Conservation (phyloP, 1,140 invertebrate species). For the Steinernema feltiae region DNA sequence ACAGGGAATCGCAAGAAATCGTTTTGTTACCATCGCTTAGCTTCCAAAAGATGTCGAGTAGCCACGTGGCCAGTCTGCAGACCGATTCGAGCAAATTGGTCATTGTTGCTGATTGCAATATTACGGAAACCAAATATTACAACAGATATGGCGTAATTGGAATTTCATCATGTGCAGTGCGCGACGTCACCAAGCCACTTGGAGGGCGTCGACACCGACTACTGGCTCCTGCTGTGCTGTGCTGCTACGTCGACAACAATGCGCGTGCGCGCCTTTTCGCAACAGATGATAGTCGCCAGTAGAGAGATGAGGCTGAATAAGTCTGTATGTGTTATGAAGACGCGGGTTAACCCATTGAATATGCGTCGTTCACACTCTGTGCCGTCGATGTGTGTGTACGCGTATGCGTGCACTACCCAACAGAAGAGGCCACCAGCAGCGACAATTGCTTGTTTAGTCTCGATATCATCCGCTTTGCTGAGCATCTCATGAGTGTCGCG, state of each 20-base stretch:
- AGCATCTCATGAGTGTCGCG: neutral
- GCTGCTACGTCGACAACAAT: too few species aligned
- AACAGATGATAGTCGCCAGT: too few species aligned
- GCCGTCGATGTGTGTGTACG: too few species aligned
- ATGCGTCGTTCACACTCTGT: neutral
- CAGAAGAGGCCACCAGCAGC: too few species aligned
- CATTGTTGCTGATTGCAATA: neutral
- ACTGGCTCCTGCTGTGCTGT: neutral
- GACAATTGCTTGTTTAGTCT: neutral
- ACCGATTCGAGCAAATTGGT: neutral
- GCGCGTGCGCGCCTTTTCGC: too few species aligned
- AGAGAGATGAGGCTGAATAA: too few species aligned
- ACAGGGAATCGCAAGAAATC: neutral
- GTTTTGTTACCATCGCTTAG: neutral
- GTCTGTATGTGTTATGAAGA: too few species aligned
- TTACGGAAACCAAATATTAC: neutral
- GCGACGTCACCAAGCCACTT: neutral
- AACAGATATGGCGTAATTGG: slow-evolving; percentile 3
- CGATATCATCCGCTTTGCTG: neutral
- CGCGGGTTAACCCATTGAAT: neutral
- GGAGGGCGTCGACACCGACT: neutral
- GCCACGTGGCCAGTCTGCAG: neutral
- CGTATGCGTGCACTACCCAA: neutral
- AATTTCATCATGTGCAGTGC: neutral
- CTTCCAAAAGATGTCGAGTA: neutral